A percentile compares a stretch with the other conserved stretches of the same genome.
Evolutionary conservation across 2,888 invertebrate species (phyloP).

Genomic region (Adela reaumurella): DNA sequence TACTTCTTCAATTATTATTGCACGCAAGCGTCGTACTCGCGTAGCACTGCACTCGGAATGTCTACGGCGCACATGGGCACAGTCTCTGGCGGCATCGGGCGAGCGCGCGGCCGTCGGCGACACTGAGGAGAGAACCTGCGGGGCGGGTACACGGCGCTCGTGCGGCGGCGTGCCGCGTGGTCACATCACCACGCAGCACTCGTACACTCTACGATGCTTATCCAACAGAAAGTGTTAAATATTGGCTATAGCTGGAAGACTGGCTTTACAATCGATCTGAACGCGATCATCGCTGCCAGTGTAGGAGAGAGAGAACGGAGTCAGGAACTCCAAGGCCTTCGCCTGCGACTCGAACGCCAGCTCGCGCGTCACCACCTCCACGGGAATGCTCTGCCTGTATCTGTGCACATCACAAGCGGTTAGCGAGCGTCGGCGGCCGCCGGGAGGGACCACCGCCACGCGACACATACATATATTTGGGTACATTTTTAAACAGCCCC

Average conservation of each 20-base stretch:
- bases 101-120: too few species aligned
- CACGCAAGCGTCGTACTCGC: too few species aligned
- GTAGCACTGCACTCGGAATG: too few species aligned
- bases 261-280: slow-evolving; percentile 89
- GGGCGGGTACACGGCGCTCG: neutral
- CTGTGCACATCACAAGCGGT: slow-evolving; percentile 64
- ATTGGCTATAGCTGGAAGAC: slow-evolving; percentile 57
- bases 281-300: slow-evolving; percentile 61
- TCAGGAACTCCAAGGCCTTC: slow-evolving; percentile 86
- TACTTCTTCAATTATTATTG: too few species aligned
- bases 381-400: slow-evolving; percentile 89
- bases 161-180: slow-evolving; percentile 13
- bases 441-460: too few species aligned
- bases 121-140: neutral
- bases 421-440: slow-evolving; percentile 14
- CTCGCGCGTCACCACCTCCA: slow-evolving; percentile 81
- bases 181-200: slow-evolving; percentile 44
- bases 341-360: slow-evolving; percentile 82
- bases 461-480: too few species aligned
- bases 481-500: too few species aligned
- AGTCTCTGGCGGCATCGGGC: too few species aligned
- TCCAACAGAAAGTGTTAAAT: slow-evolving; percentile 50
- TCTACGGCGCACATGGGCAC: too few species aligned
- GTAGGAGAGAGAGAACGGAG: slow-evolving; percentile 73
- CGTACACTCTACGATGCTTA: slow-evolving; percentile 33